Evolutionary conservation across 1,140 invertebrate species (phyloP).

Genomic region (Pachypeltis micranthus): DNA sequence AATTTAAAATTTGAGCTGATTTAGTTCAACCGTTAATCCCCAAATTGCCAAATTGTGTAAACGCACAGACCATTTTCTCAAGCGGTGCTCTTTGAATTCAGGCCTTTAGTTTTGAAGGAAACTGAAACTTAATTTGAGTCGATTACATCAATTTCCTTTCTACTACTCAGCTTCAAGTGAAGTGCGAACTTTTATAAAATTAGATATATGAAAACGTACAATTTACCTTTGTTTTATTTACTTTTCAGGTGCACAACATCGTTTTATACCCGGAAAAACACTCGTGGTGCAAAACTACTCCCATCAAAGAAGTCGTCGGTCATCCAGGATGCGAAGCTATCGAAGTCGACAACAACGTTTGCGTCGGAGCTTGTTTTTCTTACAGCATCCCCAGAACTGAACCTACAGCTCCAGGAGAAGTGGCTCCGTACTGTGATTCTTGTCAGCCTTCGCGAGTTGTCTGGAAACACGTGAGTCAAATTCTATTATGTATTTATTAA

Average conservation of each 20-base stretch:
- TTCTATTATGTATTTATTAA: too few relatives aligned
- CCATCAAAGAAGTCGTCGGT: constrained; percentile 51
- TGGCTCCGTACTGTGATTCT: constrained; percentile 55
- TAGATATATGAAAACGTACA: not conserved
- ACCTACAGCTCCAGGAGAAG: constrained; percentile 49
- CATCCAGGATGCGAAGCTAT: constrained; percentile 46
- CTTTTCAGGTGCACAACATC: constrained; percentile 50
- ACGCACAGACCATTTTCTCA: too few relatives aligned
- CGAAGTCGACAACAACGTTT: constrained; percentile 54
- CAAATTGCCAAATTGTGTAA: too few relatives aligned
- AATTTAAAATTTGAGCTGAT: too few relatives aligned
- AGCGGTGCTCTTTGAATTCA: too few relatives aligned
- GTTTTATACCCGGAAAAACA: constrained; percentile 53
- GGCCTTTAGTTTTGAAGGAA: too few relatives aligned
- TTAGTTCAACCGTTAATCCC: too few relatives aligned
- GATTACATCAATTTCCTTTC: not conserved
- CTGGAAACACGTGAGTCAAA: constrained; percentile 46
- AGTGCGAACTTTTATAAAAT: not conserved
- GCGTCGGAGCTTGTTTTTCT: constrained; percentile 54
- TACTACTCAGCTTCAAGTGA: not conserved
- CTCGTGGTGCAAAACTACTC: constrained; percentile 55
- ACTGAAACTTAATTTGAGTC: too few relatives aligned
- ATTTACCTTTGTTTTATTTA: not conserved
- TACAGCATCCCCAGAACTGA: constrained; percentile 54
- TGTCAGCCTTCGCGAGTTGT: constrained; percentile 48